These are phyloP conservation scores for Philopedon plagiatum DNA, from an alignment of 2,888 invertebrate species.

Conservation along the genomic window DNA sequence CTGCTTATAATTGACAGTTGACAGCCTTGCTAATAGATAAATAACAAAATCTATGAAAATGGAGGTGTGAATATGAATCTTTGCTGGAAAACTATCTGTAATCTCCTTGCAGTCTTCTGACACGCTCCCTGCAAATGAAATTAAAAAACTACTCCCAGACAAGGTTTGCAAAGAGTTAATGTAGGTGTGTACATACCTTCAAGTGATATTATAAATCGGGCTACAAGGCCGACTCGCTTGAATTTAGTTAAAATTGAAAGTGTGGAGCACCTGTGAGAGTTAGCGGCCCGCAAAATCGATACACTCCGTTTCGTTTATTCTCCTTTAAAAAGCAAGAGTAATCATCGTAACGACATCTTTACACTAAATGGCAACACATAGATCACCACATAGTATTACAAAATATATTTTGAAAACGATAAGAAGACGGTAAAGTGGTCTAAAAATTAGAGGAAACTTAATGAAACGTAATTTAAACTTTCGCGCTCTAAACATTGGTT, in stretches of 20 bases:
- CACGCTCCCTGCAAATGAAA: not conserved
- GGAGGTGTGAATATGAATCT: not conserved
- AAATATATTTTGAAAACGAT: no score
- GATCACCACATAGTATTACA: no score
- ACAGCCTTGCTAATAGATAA: not conserved
- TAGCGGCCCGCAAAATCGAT: constrained; percentile 21
- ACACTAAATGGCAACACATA: not conserved
- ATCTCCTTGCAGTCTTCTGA: not conserved
- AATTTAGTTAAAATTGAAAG: constrained; percentile 34
- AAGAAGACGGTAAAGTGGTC: no score
- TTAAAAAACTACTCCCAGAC: not conserved
- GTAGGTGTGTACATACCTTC: constrained; percentile 38
- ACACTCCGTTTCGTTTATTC: not conserved
- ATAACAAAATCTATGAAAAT: not conserved
- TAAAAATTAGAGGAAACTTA: no score
- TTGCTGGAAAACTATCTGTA: not conserved
- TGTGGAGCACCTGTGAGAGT: constrained; percentile 32
- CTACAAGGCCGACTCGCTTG: constrained; percentile 28
- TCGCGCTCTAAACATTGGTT: no score
- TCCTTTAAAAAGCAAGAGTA: not conserved
- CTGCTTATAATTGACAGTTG: not conserved
- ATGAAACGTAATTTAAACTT: no score
- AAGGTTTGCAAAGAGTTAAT: constrained; percentile 21
- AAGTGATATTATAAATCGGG: constrained; percentile 37
- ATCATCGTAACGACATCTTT: not conserved